Base-by-base conservation (phyloP, 1,140 invertebrate genomes). In the Habropoda laboriosa region DNA sequence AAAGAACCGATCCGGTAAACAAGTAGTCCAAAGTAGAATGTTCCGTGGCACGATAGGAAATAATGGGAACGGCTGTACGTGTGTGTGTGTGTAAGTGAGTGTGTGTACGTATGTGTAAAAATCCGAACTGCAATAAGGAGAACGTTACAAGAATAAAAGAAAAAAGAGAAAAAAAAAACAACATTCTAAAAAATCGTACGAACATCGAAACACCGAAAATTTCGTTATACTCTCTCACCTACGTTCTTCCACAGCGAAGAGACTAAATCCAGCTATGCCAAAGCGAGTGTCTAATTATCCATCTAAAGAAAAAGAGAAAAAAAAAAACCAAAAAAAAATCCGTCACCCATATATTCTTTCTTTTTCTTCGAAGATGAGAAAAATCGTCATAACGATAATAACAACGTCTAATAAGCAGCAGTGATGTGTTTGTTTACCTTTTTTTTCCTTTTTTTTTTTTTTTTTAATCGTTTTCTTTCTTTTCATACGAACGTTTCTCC, bases 391-490 rank as follows among this genome's bases (percentile, higher is more conserved):
- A 85, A 81, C 74, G 74, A 74, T 45, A 64, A n/a, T 58, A 72
- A 80, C 74, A 81, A 66, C 58, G 70, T 81, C 57, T 84, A 81
- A 74, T n/a, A 55, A 49, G 64, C 64, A 67, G 75, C 81, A 81
- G 82, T 79, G 84, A 86, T 86, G 66, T 72, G 63, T 82, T 47
- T 70, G n/a, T n/a, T n/a, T n/a, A n/a, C n/a, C n/a, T n/a, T n/a
- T n/a, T n/a, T n/a, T n/a, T n/a, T n/a, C n/a, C n/a, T n/a, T n/a
- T n/a, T n/a, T n/a, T n/a, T n/a, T n/a, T n/a, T n/a, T n/a, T n/a
- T n/a, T n/a, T n/a, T n/a, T n/a, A n/a, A n/a, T n/a, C n/a, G n/a
- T n/a, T n/a, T n/a, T n/a, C n/a, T n/a, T n/a, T n/a, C n/a, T n/a
- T n/a, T n/a, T n/a, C n/a, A 35, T 21, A 24, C 64, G 47, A 49